Base-by-base conservation (phyloP, 2,797 vertebrate genomes). In the Lutjanus campechanus region DNA sequence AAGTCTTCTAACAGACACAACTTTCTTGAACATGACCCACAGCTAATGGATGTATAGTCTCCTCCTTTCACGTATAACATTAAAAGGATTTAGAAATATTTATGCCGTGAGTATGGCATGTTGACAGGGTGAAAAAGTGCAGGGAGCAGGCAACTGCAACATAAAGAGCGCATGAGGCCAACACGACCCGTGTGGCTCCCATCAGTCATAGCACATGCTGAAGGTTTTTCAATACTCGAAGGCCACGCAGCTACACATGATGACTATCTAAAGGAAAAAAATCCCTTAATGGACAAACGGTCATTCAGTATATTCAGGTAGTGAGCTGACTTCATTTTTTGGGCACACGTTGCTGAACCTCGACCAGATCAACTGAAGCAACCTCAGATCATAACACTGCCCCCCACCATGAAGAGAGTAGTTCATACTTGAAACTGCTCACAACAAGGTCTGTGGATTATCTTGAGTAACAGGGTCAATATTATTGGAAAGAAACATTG, bases 31-130 rank as follows among this genome's bases (percentile, higher is more conserved):
- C 66, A 78, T 67, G 72, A 81, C 58, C 85, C 67, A 60, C 70
- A 81, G 44, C 71, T 59, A 20, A 72, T 56, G 62, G 68, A 86
- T 73, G 71, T 60, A 47, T 49, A 68, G 68, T 69, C 67, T 64
- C 40, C 62, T 72, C 60, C 82, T 84, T 75, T 79, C 70, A 83
- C 67, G 76, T 19, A 74, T 73, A 85, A 85, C 77, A 78, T 36
- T 79, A 60, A 82, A 82, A 70, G 80, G 65, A 90, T 88, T 79
- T 88, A 69, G 73, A 79, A 71, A 79, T 82, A 88, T 90, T 81
- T 80, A 85, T 82, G 51, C 40, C 11, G n/a, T 11, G 16, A 64
- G 62, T n/a, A 12, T 46, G 58, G 50, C 19, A 58, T 63, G 77
- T 53, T 84, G 87, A 88, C 87, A 79, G 83, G 70, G 54, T 73